phyloP scores from a whole-genome alignment of 2,888 invertebrate genomes.

The Saturnia japonica region DNA sequence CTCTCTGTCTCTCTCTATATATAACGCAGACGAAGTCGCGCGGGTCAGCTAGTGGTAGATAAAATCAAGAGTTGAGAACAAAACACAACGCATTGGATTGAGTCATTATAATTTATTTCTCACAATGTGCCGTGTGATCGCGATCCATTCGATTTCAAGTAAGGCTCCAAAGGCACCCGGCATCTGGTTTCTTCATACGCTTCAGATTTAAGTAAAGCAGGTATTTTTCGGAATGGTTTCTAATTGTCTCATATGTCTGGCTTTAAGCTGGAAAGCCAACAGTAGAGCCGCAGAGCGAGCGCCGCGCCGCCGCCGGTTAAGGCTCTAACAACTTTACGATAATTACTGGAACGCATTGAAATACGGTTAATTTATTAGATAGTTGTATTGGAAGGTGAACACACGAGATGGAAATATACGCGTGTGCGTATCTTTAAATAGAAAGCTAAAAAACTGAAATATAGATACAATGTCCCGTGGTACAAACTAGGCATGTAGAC shows the following conservation, averaged over 20 bases:
- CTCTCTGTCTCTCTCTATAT: too few species aligned
- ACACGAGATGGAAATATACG: not conserved
- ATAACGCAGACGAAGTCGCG: too few species aligned
- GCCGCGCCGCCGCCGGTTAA: conserved; percentile 16
- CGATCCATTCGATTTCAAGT: not conserved
- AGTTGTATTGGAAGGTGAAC: not conserved
- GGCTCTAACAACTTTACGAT: conserved; percentile 20
- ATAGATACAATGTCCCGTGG: too few species aligned
- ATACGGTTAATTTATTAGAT: conserved; percentile 19
- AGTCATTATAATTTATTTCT: not conserved
- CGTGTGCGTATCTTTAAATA: not conserved
- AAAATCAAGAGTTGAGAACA: not conserved
- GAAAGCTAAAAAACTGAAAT: not conserved
- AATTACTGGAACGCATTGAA: conserved; percentile 17
- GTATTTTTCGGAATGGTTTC: not conserved
- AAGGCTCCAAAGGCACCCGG: not conserved
- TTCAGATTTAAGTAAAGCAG: not conserved
- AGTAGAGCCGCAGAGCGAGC: not conserved
- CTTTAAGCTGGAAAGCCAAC: not conserved
- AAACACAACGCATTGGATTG: not conserved
- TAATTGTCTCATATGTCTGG: not conserved
- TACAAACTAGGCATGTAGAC: too few species aligned
- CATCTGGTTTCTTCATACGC: not conserved
- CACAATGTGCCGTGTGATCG: not conserved
- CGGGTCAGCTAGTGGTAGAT: too few species aligned